Evolutionary conservation across 2,888 invertebrate genomes (phyloP).

Genomic region (Tenthredo notha): DNA sequence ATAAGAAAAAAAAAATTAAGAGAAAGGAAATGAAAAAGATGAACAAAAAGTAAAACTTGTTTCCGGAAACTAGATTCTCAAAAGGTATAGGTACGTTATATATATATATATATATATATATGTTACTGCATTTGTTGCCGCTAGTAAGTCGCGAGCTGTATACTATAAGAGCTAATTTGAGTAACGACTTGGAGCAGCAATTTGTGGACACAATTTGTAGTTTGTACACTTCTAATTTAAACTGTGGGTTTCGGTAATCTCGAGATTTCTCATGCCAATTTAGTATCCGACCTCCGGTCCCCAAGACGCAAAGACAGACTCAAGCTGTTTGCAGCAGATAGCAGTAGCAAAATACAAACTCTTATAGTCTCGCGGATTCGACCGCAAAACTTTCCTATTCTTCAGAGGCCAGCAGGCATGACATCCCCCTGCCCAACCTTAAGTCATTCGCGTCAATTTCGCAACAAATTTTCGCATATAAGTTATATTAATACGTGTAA

Average conservation of each 20-base stretch:
- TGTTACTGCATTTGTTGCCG: slow-evolving; percentile 49
- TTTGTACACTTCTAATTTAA: slow-evolving; percentile 74
- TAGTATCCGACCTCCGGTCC: slow-evolving; percentile 48
- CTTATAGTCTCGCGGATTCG: slow-evolving; percentile 45
- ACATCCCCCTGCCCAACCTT: slow-evolving; percentile 7
- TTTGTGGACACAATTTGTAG: slow-evolving; percentile 72
- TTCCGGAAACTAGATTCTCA: slow-evolving; percentile 52
- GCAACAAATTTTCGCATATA: not conserved
- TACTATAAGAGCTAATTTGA: slow-evolving; percentile 50
- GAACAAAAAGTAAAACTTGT: slow-evolving; percentile 41
- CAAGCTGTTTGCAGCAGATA: not conserved
- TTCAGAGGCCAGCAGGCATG: slow-evolving; percentile 58
- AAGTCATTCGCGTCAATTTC: not conserved
- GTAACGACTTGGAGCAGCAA: slow-evolving; percentile 64
- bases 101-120: too few species aligned
- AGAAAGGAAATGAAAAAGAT: not conserved
- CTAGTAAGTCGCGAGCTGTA: not conserved
- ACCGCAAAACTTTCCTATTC: slow-evolving; percentile 73
- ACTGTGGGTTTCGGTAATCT: slow-evolving; percentile 75
- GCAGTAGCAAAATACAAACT: not conserved
- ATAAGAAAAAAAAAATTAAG: not conserved
- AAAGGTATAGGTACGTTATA: not conserved
- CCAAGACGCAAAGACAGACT: not conserved
- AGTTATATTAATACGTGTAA: not conserved
- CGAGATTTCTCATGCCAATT: slow-evolving; percentile 71